Conservation (phyloP, 1,140 invertebrate species). For the Zelostemma sp. region DNA sequence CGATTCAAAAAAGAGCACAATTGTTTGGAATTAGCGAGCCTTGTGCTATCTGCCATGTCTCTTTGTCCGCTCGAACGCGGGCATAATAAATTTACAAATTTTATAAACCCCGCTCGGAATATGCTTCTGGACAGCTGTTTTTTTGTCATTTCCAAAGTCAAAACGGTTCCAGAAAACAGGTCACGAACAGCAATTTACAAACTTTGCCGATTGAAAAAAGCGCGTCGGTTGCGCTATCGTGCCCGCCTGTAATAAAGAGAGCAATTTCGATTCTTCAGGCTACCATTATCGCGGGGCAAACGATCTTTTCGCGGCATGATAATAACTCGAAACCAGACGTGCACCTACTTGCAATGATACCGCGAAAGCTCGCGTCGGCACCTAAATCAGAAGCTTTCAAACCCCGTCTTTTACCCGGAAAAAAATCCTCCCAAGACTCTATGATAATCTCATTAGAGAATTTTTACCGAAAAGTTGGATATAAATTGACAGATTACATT, state of each 20-base stretch:
- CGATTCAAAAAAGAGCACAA: slow-evolving; percentile 49
- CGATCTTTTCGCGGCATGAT: slow-evolving; percentile 18
- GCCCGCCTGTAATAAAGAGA: slow-evolving; percentile 22
- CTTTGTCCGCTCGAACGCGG: slow-evolving; percentile 47
- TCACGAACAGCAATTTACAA: neutral
- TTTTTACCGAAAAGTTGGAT: too few species aligned
- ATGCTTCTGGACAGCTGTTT: slow-evolving; percentile 25
- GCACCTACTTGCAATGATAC: slow-evolving; percentile 24
- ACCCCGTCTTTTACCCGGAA: neutral
- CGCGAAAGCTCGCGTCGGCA: slow-evolving; percentile 15
- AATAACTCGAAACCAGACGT: slow-evolving; percentile 34
- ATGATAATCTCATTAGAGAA: neutral
- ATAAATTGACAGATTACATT: neutral
- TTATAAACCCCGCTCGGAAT: slow-evolving; percentile 23
- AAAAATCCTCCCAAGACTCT: neutral
- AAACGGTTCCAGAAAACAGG: slow-evolving; percentile 7
- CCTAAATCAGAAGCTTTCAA: slow-evolving; percentile 10
- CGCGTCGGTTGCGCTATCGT: too few species aligned
- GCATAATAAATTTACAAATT: slow-evolving; percentile 40
- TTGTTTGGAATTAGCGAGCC: slow-evolving; percentile 56
- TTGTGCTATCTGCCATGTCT: slow-evolving; percentile 45
- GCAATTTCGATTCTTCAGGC: slow-evolving; percentile 17
- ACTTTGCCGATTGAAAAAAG: too few species aligned
- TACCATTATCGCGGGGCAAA: slow-evolving; percentile 17
- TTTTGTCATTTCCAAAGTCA: slow-evolving; percentile 32